Percentiles rank a stretch among this genome's conserved stretches.
Conservation (phyloP, 2,797 vertebrate genomes). For the Melopsittacus undulatus region DNA sequence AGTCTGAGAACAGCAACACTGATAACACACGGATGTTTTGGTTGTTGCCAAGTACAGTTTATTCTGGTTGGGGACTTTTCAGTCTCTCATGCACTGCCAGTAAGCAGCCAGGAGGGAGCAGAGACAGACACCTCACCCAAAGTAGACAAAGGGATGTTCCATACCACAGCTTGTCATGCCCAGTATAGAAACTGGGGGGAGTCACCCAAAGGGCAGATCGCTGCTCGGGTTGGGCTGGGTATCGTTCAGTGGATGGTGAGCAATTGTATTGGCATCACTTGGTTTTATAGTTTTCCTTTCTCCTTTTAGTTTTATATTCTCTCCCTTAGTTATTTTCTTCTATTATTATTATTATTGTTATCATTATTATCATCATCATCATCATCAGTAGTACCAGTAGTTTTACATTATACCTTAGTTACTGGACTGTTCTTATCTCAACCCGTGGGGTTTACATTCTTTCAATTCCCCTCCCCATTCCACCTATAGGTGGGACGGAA, state of each 20-base stretch:
- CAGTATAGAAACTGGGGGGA: background rate
- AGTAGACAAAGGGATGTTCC: background rate
- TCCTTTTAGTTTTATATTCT: background rate
- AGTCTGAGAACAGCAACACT: background rate
- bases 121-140: background rate
- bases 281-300: background rate
- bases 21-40: background rate
- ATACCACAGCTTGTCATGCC: background rate
- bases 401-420: background rate
- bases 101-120: background rate
- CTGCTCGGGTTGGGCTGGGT: background rate
- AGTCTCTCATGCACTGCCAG: background rate
- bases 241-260: background rate
- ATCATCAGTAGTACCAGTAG: background rate
- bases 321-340: background rate
- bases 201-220: background rate
- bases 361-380: background rate
- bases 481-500: background rate
- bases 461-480: background rate
- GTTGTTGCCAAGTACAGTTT: background rate
- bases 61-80: background rate
- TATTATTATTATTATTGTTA: background rate
- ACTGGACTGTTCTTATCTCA: background rate
- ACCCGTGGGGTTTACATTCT: background rate
- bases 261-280: background rate